Conservation (phyloP, 1,140 invertebrate genomes). For the Leptoteleia sp. region DNA sequence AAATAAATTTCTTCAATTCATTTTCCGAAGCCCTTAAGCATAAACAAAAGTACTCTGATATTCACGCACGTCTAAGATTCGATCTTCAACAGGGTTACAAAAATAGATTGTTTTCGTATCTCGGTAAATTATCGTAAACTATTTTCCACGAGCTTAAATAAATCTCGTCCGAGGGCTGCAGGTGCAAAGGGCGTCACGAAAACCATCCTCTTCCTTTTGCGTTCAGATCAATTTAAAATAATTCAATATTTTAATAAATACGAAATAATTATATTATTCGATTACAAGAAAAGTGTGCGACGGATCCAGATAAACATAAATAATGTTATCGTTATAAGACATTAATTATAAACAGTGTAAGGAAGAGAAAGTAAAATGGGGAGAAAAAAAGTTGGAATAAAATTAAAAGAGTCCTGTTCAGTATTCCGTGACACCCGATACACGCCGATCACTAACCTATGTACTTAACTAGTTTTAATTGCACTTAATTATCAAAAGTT, state of each 20-base stretch:
- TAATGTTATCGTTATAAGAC: too few species aligned
- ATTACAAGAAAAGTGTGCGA: too few species aligned
- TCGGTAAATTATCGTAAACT: slow-evolving; percentile 46
- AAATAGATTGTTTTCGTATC: slow-evolving; percentile 52
- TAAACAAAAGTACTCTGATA: slow-evolving; percentile 54
- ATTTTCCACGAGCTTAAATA: slow-evolving; percentile 58
- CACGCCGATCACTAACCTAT: slow-evolving; percentile 36
- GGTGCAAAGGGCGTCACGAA: slow-evolving; percentile 31
- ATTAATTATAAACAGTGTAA: too few species aligned
- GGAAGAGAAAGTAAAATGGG: too few species aligned
- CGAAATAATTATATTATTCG: too few species aligned
- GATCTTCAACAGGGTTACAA: slow-evolving; percentile 51
- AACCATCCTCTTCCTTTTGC: too few species aligned
- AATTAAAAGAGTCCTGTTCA: not conserved
- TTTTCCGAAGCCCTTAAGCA: slow-evolving; percentile 33
- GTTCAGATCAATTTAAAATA: too few species aligned
- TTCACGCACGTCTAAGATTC: slow-evolving; percentile 50
- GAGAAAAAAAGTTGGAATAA: not conserved
- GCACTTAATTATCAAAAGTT: slow-evolving; percentile 65
- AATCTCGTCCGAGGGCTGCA: slow-evolving; percentile 33
- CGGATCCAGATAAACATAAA: too few species aligned
- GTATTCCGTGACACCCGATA: slow-evolving; percentile 19
- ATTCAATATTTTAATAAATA: too few species aligned
- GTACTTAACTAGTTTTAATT: slow-evolving; percentile 61
- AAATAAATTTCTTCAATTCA: slow-evolving; percentile 31